Evolutionary conservation across 1,140 invertebrate genomes (phyloP).

Genomic region (Drosophila rufa): DNA sequence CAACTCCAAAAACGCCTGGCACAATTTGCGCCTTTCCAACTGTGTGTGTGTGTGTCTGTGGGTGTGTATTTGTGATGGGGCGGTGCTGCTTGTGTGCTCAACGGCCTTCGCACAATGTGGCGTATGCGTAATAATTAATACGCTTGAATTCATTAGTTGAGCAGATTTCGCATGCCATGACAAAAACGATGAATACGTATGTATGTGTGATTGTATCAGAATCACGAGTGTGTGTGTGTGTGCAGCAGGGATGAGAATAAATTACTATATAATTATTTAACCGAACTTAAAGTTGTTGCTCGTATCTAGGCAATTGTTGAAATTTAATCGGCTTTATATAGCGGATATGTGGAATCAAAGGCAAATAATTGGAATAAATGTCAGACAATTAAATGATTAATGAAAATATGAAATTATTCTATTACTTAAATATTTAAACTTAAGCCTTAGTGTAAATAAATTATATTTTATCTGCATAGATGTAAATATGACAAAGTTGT

Average conservation of each 20-base stretch:
- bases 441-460: no score
- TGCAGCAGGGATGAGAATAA: slow-evolving; percentile 29
- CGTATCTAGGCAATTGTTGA: background rate
- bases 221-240: background rate
- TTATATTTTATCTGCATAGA: background rate
- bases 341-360: background rate
- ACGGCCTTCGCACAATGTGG: slow-evolving; percentile 79
- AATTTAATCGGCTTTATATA: background rate
- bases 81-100: slow-evolving; percentile 45
- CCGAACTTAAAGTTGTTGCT: background rate
- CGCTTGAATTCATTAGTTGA: slow-evolving; percentile 83
- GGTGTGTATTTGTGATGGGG: slow-evolving; percentile 1
- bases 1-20: slow-evolving; percentile 61
- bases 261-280: slow-evolving; percentile 57
- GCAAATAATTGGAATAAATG: no score
- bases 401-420: no score
- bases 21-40: slow-evolving; percentile 70
- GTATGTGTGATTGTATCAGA: slow-evolving; percentile 2
- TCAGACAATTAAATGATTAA: no score
- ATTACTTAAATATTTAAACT: background rate
- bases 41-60: background rate
- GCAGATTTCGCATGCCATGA: slow-evolving; percentile 77
- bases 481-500: no score
- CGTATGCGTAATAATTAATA: slow-evolving; percentile 84
- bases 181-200: slow-evolving; percentile 47